phyloP scores from a whole-genome alignment of 2,888 invertebrate genomes.

The Temnothorax ravouxi region DNA sequence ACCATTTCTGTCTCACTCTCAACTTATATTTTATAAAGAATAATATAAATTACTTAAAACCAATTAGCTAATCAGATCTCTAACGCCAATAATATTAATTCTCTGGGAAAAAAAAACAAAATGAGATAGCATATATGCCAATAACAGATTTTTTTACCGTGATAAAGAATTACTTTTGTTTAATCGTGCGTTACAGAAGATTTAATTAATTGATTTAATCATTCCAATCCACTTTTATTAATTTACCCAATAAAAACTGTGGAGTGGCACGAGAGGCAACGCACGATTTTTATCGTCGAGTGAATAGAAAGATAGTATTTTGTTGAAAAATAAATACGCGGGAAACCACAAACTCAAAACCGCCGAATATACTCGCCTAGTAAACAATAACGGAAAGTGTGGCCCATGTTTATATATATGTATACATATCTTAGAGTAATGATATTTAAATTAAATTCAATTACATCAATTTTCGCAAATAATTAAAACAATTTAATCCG shows the following conservation, averaged over 20 bases:
- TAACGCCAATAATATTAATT: background rate
- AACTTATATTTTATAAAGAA: background rate
- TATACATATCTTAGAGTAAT: background rate
- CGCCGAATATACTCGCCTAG: background rate
- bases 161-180: conserved; percentile 14
- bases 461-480: background rate
- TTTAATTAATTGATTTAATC: conserved; percentile 36
- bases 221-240: background rate
- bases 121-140: background rate
- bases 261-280: background rate
- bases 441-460: background rate
- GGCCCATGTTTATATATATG: background rate
- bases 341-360: conserved; percentile 29
- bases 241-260: background rate
- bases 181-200: background rate
- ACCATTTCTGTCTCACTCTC: background rate
- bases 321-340: conserved; percentile 1
- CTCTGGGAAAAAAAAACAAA: background rate
- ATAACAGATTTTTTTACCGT: background rate
- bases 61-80: background rate
- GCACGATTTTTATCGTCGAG: background rate
- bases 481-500: background rate
- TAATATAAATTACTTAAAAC: background rate
- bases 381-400: background rate
- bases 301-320: background rate